These are phyloP conservation scores for Aspidiotus rigidus DNA, from an alignment of 2,888 invertebrate genomes.

Conservation along the genomic window DNA sequence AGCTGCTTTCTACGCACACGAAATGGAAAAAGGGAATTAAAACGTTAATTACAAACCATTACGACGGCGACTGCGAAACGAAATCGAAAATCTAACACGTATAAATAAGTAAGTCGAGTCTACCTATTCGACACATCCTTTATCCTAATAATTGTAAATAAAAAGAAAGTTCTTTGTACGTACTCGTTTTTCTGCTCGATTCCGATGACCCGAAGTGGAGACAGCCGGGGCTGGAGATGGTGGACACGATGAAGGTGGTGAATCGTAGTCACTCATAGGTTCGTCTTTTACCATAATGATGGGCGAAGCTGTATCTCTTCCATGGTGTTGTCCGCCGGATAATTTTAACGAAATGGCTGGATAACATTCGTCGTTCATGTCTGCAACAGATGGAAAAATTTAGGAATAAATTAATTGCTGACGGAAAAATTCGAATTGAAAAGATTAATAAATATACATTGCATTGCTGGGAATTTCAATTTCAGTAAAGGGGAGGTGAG, in stretches of 20 bases:
- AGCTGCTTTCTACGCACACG: slow-evolving; percentile 19
- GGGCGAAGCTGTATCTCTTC: slow-evolving; percentile 40
- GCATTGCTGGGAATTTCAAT: too few relatives aligned
- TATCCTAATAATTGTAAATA: too few relatives aligned
- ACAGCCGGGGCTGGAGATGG: slow-evolving; percentile 44
- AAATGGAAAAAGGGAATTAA: too few relatives aligned
- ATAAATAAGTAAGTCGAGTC: background rate
- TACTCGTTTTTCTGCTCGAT: slow-evolving; percentile 26
- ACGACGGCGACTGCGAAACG: too few relatives aligned
- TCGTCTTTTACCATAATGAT: slow-evolving; percentile 53
- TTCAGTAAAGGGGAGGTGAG: too few relatives aligned
- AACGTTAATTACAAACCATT: too few relatives aligned
- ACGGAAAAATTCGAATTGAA: too few relatives aligned
- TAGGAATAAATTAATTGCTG: too few relatives aligned
- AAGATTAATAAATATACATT: too few relatives aligned
- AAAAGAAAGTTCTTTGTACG: background rate
- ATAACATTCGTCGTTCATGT: slow-evolving; percentile 85
- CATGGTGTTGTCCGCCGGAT: slow-evolving; percentile 44
- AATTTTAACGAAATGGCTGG: slow-evolving; percentile 66
- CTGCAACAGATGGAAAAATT: slow-evolving; percentile 45
- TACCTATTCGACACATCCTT: too few relatives aligned
- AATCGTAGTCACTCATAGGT: slow-evolving; percentile 59
- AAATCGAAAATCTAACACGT: background rate
- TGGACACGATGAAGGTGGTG: slow-evolving; percentile 63
- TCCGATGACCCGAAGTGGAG: slow-evolving; percentile 1